Percentiles rank a stretch among this genome's conserved stretches.
Evolutionary conservation across 2,797 vertebrate species (phyloP).

Genomic region (Sebastes trivittatus): DNA sequence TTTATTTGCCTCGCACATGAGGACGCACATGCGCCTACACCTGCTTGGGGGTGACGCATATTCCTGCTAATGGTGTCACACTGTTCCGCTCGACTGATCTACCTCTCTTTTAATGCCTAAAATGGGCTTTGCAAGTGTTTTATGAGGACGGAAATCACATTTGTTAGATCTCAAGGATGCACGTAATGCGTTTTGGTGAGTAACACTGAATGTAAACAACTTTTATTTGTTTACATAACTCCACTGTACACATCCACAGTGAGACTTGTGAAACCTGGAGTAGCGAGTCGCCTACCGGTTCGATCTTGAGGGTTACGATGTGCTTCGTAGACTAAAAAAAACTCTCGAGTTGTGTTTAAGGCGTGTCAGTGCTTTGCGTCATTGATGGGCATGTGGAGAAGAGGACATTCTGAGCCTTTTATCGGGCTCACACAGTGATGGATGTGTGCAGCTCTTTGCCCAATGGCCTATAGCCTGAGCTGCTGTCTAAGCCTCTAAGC

Average conservation of each 20-base stretch:
- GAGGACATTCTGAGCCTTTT: conserved; percentile 62
- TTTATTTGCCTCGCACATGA: neutral
- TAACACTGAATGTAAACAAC: neutral
- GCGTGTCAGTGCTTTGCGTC: conserved; percentile 17
- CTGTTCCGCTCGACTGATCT: neutral
- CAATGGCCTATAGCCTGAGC: conserved; percentile 72
- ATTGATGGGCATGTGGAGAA: conserved; percentile 57
- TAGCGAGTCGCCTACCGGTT: neutral
- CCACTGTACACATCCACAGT: neutral
- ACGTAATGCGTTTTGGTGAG: neutral
- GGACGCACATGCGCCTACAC: neutral
- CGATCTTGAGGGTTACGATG: neutral
- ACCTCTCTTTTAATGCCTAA: neutral
- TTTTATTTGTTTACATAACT: neutral
- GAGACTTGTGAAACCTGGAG: neutral
- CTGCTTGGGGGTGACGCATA: neutral
- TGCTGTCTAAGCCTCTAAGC: conserved; percentile 74
- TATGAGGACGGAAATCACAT: neutral
- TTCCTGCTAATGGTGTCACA: neutral
- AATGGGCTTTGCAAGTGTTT: neutral
- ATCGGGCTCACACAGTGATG: conserved; percentile 76
- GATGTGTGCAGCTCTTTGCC: conserved; percentile 71
- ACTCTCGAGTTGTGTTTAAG: conserved; percentile 4
- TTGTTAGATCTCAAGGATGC: neutral
- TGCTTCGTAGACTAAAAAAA: neutral